A percentile compares a stretch with the other conserved stretches of the same genome.
phyloP scores from a whole-genome alignment of 2,113 vertebrate species.

The Gopherus evgoodei region DNA sequence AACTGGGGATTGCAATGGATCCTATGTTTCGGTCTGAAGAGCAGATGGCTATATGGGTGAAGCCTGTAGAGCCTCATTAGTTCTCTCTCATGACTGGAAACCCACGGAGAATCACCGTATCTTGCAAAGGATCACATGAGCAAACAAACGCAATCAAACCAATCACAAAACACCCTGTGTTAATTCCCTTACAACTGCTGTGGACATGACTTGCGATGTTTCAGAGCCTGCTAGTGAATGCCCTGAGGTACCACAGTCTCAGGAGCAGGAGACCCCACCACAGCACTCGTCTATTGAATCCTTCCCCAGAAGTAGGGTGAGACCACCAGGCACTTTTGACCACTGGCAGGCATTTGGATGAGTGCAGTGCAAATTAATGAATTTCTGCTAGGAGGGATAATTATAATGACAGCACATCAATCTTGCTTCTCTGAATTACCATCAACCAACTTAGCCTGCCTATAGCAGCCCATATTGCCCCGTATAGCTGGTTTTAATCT shows the following conservation, averaged over 20 bases:
- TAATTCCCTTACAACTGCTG: not conserved
- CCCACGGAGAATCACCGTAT: not conserved
- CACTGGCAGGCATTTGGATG: not conserved
- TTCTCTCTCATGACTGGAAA: not conserved
- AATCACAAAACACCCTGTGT: not conserved
- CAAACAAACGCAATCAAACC: not conserved
- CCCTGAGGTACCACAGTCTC: not conserved
- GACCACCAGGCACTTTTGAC: conserved; percentile 8
- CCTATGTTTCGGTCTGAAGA: not conserved
- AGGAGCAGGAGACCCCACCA: not conserved
- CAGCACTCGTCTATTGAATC: not conserved
- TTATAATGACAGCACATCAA: not conserved
- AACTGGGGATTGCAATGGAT: not conserved
- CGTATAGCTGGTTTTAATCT: too few relatives aligned
- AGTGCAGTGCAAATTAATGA: not conserved
- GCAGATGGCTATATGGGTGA: not conserved
- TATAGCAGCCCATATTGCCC: not conserved
- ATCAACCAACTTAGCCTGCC: not conserved
- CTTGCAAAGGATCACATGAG: not conserved
- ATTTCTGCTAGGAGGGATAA: conserved; percentile 4
- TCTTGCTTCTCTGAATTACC: not conserved
- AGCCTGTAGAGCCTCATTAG: not conserved
- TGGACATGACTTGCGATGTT: not conserved
- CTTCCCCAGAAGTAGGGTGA: not conserved
- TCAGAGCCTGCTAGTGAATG: not conserved